Conservation (phyloP, 2,797 vertebrate genomes). For the Coluber constrictor region DNA sequence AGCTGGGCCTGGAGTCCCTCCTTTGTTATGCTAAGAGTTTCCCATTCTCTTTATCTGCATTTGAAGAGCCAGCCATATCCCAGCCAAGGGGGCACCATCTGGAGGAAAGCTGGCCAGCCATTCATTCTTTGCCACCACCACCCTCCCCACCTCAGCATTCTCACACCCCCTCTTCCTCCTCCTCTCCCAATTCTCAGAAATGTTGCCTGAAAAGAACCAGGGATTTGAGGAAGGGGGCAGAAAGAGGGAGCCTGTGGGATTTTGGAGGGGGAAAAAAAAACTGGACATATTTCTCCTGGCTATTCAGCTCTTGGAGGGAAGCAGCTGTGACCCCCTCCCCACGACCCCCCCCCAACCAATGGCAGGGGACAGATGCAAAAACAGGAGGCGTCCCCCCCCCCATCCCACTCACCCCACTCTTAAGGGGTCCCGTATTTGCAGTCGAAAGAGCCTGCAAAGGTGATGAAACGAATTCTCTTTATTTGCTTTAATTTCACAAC, state of each 20-base stretch:
- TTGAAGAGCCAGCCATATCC: conserved; percentile 58
- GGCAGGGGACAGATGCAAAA: neutral
- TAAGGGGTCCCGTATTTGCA: neutral
- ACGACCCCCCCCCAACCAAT: fast-evolving
- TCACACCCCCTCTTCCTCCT: no score
- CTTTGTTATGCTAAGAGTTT: conserved; percentile 67
- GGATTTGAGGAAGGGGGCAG: neutral
- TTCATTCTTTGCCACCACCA: neutral
- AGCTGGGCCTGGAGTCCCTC: neutral
- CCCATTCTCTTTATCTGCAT: conserved; percentile 55
- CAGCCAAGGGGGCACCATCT: conserved; percentile 35
- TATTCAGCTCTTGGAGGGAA: neutral
- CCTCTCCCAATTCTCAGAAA: neutral
- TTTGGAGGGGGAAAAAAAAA: neutral
- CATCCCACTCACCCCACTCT: no score
- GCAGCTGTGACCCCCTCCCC: neutral
- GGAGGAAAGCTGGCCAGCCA: conserved; percentile 13
- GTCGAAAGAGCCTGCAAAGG: neutral
- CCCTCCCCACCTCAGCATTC: neutral
- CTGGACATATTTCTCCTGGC: neutral
- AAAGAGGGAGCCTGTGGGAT: no score
- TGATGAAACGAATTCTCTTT: no score
- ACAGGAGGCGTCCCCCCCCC: neutral
- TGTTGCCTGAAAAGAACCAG: neutral
- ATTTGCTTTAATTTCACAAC: no score